Base-by-base conservation (phyloP, 2,888 invertebrate species). In the Aleiodes leptofemur region DNA sequence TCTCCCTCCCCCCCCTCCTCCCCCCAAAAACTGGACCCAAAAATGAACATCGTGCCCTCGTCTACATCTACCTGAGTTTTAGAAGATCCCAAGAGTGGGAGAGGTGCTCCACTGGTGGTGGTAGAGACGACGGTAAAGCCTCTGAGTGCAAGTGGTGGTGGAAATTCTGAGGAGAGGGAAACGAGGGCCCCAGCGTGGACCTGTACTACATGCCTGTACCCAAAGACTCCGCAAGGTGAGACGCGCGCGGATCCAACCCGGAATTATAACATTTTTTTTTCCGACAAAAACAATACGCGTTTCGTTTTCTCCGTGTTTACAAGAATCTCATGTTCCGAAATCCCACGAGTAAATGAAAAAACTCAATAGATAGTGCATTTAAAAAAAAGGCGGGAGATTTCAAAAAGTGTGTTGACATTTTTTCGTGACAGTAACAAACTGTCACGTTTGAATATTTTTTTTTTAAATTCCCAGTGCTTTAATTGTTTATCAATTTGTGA, bases 171-270 rank as follows among this genome's bases (percentile, higher is more conserved):
- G 78, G 79, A 77, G 80, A 77, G 73, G 77, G 79, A 69, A 72
- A 69, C 43, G 71, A 76, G 76, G 77, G 84, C 82, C 85, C 84
- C 87, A 86, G 87, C 86, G 85, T 86, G 88, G 87, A 87, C 86
- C 86, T 85, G 85, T 84, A 83, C 82, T 87, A 85, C 85, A 87
- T 87, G 87, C 86, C 84, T 86, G 85, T 84, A 34, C 50, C 86
- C 85, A 84, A 85, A 86, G 86, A 85, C 87, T 89, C 87, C 87
- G 88, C 87, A 88, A 89, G 89, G 89, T 89, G 88, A 87, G 88
- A 88, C 89, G 88, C 86, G 88, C 88, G 87, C 88, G 86, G 87
- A 68, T n/a, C 51, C 51, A 3, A 16, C 53, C 16, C 53, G 5
- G 16, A 53, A 53, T 16, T 14, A 53, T 53, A 14, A 53, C 5